phyloP scores from a whole-genome alignment of 2,888 invertebrate species.

The Cataglyphis albicans region DNA sequence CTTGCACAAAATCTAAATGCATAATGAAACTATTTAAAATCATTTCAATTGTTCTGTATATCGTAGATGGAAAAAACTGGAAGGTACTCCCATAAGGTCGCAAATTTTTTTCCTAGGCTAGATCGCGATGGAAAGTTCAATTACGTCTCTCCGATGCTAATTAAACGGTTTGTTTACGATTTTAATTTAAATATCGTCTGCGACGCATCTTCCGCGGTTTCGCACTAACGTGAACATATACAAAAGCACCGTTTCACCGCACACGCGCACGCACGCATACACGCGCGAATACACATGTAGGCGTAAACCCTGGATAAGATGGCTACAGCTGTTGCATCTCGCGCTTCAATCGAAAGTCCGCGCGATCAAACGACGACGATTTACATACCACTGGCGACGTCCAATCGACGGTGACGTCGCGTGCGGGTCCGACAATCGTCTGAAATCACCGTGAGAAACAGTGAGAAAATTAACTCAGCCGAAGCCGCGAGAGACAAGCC shows the following conservation, averaged over 20 bases:
- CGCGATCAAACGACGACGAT: conserved; percentile 12
- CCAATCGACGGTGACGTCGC: conserved; percentile 62
- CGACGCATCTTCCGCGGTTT: conserved; percentile 21
- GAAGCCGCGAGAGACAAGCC: conserved; percentile 60
- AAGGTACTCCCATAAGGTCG: background rate
- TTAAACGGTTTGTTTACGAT: background rate
- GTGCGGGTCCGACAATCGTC: conserved; percentile 38
- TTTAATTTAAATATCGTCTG: background rate
- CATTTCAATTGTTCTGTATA: conserved; percentile 24
- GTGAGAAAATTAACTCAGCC: conserved; percentile 50
- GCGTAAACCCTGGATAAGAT: conserved; percentile 64
- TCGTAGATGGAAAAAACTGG: background rate
- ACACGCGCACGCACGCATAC: conserved; percentile 50
- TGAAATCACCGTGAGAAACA: conserved; percentile 52
- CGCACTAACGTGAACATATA: conserved; percentile 27
- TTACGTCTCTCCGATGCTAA: background rate
- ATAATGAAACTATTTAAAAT: conserved; percentile 34
- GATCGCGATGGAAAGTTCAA: background rate
- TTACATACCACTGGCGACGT: conserved; percentile 69
- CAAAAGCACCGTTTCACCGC: conserved; percentile 5
- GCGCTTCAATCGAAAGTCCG: background rate
- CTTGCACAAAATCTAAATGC: conserved; percentile 25
- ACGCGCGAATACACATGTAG: conserved; percentile 57
- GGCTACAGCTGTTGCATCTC: conserved; percentile 66
- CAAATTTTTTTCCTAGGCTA: background rate